Conservation (phyloP, 2,113 vertebrate genomes). For the Onychorhynchus coronatus region DNA sequence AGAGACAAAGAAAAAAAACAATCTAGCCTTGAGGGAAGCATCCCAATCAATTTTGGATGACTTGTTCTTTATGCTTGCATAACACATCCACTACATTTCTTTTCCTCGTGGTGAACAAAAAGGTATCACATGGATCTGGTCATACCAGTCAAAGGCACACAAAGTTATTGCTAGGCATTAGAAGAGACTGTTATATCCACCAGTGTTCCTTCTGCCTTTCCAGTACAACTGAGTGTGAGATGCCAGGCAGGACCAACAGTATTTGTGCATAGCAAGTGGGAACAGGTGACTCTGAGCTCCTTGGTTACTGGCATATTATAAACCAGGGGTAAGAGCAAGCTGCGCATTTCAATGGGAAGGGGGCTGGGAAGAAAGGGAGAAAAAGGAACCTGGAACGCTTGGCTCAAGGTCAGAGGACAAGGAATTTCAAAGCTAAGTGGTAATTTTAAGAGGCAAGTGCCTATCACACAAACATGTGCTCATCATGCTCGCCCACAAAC, state of each 20-base stretch:
- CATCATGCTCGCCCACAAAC: neutral
- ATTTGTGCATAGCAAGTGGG: accelerated
- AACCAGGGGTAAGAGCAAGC: neutral
- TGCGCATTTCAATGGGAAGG: neutral
- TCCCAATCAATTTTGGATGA: neutral
- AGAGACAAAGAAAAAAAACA: neutral
- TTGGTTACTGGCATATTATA: neutral
- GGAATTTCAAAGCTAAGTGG: neutral
- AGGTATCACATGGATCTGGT: neutral
- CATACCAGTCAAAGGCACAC: neutral
- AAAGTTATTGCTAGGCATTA: neutral
- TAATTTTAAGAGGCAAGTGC: neutral
- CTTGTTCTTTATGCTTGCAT: neutral
- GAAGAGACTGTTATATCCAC: neutral
- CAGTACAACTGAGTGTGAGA: neutral
- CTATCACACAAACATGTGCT: neutral
- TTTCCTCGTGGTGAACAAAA: neutral
- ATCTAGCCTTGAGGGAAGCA: neutral
- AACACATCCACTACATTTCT: neutral
- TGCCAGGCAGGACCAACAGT: neutral
- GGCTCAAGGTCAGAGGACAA: neutral
- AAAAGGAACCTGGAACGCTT: neutral
- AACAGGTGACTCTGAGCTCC: neutral
- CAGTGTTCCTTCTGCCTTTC: neutral
- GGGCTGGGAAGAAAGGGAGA: neutral